A percentile compares a stretch with the other conserved stretches of the same genome.
phyloP scores from a whole-genome alignment of 2,888 invertebrate genomes.

The Seira ritae region DNA sequence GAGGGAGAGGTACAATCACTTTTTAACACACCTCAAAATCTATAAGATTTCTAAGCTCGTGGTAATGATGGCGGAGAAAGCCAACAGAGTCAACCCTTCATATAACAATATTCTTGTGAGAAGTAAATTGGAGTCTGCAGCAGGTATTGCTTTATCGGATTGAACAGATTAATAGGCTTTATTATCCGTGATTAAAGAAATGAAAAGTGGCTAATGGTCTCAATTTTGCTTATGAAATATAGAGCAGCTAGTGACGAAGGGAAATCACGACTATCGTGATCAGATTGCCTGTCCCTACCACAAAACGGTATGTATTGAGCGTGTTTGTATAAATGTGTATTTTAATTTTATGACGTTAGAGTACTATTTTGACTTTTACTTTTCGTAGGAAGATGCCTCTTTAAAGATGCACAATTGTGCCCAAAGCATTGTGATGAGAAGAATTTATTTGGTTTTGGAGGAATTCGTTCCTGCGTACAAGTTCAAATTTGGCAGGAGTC shows the following conservation, averaged over 20 bases:
- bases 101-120: slow-evolving; percentile 55
- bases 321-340: too few relatives aligned
- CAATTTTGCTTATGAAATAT: too few relatives aligned
- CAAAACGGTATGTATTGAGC: slow-evolving; percentile 56
- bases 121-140: slow-evolving; percentile 53
- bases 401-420: slow-evolving; percentile 69
- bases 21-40: slow-evolving; percentile 61
- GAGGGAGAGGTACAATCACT: slow-evolving; percentile 24
- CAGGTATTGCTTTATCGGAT: slow-evolving; percentile 37
- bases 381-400: slow-evolving; percentile 59
- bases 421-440: slow-evolving; percentile 63
- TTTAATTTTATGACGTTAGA: too few relatives aligned
- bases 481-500: slow-evolving; percentile 35
- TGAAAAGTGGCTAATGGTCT: too few relatives aligned
- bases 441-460: slow-evolving; percentile 66
- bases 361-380: slow-evolving; percentile 13
- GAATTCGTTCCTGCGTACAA: slow-evolving; percentile 59
- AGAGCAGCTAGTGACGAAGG: slow-evolving; percentile 45
- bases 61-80: slow-evolving; percentile 57
- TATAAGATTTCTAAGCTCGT: slow-evolving; percentile 63
- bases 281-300: slow-evolving; percentile 69
- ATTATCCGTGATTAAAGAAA: too few relatives aligned
- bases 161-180: too few relatives aligned
- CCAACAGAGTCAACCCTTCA: slow-evolving; percentile 55
- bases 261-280: slow-evolving; percentile 66